These are phyloP conservation scores for Anisognathus igniventris DNA, from an alignment of 2,797 vertebrate species.

Conservation along the genomic window DNA sequence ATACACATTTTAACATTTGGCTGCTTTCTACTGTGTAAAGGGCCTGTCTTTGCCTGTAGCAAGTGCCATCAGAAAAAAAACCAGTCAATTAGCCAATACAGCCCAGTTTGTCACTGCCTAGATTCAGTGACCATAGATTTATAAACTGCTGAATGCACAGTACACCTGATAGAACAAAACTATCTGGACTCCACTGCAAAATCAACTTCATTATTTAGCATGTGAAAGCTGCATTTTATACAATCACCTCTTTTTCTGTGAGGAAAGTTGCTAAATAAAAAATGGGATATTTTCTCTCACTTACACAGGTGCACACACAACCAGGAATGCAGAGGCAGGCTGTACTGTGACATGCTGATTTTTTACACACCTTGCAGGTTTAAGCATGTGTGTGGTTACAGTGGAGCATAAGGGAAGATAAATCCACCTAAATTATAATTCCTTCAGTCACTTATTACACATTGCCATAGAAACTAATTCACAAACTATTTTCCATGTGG, in stretches of 20 bases:
- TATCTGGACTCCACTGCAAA: background rate
- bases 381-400: background rate
- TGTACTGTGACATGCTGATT: background rate
- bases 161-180: rapidly evolving
- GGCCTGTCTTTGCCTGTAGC: background rate
- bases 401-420: background rate
- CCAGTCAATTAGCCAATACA: background rate
- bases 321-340: background rate
- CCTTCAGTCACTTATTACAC: background rate
- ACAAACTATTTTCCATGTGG: background rate
- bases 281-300: background rate
- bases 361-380: background rate
- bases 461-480: background rate
- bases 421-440: background rate
- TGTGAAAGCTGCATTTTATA: background rate
- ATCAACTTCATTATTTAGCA: background rate
- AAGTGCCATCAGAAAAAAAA: background rate
- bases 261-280: background rate
- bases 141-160: background rate
- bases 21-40: background rate
- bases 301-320: background rate
- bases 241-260: background rate
- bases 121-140: background rate
- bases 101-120: background rate
- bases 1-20: background rate